These are phyloP conservation scores for Oegoconia quadripuncta DNA, from an alignment of 2,888 invertebrate species.

Conservation along the genomic window DNA sequence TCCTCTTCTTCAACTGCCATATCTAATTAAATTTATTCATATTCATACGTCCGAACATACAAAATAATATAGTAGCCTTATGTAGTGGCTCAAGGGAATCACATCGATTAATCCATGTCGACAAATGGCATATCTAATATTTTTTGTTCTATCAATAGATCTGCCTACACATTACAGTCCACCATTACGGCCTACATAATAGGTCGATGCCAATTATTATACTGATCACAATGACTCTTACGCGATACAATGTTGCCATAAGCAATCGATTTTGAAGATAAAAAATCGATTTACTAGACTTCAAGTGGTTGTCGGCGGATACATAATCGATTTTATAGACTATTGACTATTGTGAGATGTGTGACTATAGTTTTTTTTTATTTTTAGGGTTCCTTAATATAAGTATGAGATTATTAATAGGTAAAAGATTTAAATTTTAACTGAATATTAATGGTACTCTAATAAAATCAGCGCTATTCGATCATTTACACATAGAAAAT, in stretches of 20 bases:
- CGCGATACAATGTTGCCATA: constrained; percentile 53
- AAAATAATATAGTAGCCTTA: no score
- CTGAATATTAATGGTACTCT: background rate
- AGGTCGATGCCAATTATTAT: constrained; percentile 6
- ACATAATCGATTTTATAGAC: constrained; percentile 57
- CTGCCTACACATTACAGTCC: background rate
- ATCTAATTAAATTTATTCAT: no score
- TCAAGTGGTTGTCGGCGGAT: constrained; percentile 53
- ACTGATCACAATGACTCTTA: constrained; percentile 31
- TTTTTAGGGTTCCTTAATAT: constrained; percentile 23
- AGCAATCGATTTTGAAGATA: constrained; percentile 50
- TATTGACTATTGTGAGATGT: constrained; percentile 46
- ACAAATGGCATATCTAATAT: no score
- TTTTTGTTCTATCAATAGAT: background rate
- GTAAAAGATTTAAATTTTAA: background rate
- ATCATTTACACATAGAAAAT: no score
- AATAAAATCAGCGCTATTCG: no score
- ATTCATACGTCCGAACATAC: no score
- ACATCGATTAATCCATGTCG: no score
- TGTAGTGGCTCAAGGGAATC: no score
- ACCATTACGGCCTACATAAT: constrained; percentile 5
- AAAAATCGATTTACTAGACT: constrained; percentile 55
- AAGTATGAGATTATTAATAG: background rate
- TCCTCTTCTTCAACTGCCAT: no score
- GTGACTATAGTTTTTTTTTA: constrained; percentile 39